A percentile compares a stretch with the other conserved stretches of the same genome.
These are phyloP conservation scores for Lasioglossum vierecki DNA, from an alignment of 2,888 invertebrate species.

Conservation along the genomic window DNA sequence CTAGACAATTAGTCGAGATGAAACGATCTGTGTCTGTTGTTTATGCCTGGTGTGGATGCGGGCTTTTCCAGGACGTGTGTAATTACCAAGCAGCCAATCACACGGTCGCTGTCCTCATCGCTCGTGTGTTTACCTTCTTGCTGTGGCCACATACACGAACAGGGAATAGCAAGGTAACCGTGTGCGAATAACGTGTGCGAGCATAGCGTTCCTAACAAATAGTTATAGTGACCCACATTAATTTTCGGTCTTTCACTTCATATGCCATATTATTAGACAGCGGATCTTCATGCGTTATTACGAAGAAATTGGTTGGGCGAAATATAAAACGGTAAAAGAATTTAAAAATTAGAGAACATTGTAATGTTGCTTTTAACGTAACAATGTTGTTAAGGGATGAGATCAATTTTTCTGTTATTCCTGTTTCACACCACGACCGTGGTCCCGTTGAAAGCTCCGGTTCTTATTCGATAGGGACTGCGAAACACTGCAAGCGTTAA, in stretches of 20 bases:
- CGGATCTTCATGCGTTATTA: too few relatives aligned
- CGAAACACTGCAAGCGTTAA: too few relatives aligned
- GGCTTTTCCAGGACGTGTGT: not conserved
- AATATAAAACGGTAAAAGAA: too few relatives aligned
- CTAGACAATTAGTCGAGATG: not conserved
- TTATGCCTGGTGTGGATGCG: not conserved
- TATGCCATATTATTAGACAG: too few relatives aligned
- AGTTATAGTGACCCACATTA: not conserved
- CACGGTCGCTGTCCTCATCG: not conserved
- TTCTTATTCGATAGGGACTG: too few relatives aligned
- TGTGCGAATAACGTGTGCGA: not conserved
- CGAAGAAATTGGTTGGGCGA: too few relatives aligned
- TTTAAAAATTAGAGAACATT: too few relatives aligned
- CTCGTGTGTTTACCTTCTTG: not conserved
- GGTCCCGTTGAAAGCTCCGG: too few relatives aligned
- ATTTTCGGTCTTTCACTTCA: not conserved
- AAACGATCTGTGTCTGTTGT: not conserved
- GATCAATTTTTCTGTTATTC: too few relatives aligned
- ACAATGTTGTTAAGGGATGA: too few relatives aligned
- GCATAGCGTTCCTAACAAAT: not conserved
- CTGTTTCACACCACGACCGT: too few relatives aligned
- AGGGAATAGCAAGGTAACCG: not conserved
- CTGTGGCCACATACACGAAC: not conserved
- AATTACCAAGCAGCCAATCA: constrained; percentile 1
- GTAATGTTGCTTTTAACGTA: too few relatives aligned